phyloP scores from a whole-genome alignment of 2,888 invertebrate species.

The Theretra japonica region DNA sequence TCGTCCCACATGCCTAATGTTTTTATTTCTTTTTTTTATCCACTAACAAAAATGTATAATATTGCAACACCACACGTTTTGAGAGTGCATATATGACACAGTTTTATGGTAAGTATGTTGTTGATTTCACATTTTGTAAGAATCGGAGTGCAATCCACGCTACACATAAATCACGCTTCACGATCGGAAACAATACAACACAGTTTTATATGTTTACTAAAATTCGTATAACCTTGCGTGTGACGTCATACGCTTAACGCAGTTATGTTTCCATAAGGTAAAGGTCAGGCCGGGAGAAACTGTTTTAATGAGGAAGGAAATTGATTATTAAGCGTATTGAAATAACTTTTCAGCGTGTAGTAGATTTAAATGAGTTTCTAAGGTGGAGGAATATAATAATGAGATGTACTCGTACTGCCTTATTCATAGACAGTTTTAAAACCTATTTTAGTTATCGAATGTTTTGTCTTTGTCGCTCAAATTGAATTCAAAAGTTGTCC shows the following conservation, averaged over 20 bases:
- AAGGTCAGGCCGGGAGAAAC: conserved; percentile 1
- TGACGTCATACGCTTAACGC: background rate
- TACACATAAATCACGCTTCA: conserved; percentile 15
- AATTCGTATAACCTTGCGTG: background rate
- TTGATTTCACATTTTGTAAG: conserved; percentile 13
- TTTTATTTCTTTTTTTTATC: conserved; percentile 21
- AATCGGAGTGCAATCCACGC: conserved; percentile 14
- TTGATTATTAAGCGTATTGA: background rate
- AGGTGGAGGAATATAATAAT: background rate
- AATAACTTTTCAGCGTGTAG: background rate
- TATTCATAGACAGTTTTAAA: too few species aligned
- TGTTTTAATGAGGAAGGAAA: background rate
- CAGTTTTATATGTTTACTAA: conserved; percentile 12
- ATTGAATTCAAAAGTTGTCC: too few species aligned
- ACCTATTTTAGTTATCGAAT: too few species aligned
- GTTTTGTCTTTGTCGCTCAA: too few species aligned
- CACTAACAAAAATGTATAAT: conserved; percentile 26
- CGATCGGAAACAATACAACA: conserved; percentile 20
- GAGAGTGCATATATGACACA: background rate
- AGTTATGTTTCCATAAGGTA: conserved; percentile 18
- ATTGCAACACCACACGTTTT: conserved; percentile 13
- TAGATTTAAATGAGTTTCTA: background rate
- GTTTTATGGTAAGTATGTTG: conserved; percentile 11
- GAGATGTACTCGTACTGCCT: too few species aligned
- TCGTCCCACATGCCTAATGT: conserved; percentile 23